phyloP scores from a whole-genome alignment of 2,113 vertebrate genomes.

The Rhea americana region DNA sequence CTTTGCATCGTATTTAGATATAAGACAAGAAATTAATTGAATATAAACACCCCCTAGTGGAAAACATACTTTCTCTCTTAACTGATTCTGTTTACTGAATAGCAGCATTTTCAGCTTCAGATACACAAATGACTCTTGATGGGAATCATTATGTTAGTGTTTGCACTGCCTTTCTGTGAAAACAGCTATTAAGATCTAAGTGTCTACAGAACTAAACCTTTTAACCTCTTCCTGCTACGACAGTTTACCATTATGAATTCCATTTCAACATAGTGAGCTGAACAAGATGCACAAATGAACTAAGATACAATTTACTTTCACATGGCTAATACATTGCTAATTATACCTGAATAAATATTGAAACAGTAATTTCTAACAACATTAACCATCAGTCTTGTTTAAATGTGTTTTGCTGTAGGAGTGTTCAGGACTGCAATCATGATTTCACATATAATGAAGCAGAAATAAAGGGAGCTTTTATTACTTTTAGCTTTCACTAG shows the following conservation, averaged over 20 bases:
- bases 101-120: not conserved
- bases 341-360: constrained; percentile 55
- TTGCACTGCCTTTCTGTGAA: not conserved
- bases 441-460: constrained; percentile 43
- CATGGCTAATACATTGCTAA: constrained; percentile 42
- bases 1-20: not conserved
- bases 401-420: constrained; percentile 34
- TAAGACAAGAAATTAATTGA: not conserved
- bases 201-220: constrained; percentile 35
- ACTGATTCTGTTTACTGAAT: not conserved
- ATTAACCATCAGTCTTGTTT: not conserved
- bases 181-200: constrained; percentile 39
- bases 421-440: not conserved
- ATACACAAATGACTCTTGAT: constrained; percentile 1
- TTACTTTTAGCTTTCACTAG: constrained; percentile 11
- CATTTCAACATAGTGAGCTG: not conserved
- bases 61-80: not conserved
- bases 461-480: constrained; percentile 14
- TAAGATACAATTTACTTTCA: constrained; percentile 1
- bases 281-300: constrained; percentile 25
- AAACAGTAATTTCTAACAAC: constrained; percentile 18
- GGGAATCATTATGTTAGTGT: constrained; percentile 19
- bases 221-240: not conserved
- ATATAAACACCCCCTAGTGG: fast-evolving
- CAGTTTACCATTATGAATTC: constrained; percentile 19